Evolutionary conservation across 2,888 invertebrate genomes (phyloP), one percentile per base, ranked within the genome.

Genomic region (Ashinkailepas kermadecensis): DNA sequence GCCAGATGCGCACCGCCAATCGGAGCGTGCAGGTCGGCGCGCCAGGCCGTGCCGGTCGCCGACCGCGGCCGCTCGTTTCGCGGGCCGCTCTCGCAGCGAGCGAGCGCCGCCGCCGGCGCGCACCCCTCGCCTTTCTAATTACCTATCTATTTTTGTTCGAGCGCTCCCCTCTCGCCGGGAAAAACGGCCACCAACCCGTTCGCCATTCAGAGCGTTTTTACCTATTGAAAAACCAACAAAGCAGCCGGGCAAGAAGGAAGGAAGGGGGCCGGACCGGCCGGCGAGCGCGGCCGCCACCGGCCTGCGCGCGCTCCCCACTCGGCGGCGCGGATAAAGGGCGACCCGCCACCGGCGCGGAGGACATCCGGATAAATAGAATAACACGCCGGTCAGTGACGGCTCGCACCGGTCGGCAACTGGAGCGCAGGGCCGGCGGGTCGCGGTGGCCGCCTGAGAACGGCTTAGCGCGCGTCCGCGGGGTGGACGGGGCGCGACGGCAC

Each of bases 191-290:
- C 74, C 74, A 74, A 74, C 74, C 74, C 74, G 21, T 74, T 74
- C 74, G 74, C 74, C 74, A 74, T 74, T 74, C 74, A 74, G 10
- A 74, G 54, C 23, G 74, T 74, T 74, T 74, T 74, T 74, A 74
- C 74, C 74, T 9, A 74, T 74, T 74, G 74, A 74, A 74, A 74
- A 74, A 74, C 74, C 74, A 74, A 74, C 74, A 74, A 74, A 74
- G 74, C 74, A 11, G 54, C 39, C 54, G 74, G 18, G 18, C n/a
- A 1, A 54, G 56, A 9, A 74, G 74, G 74, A 74, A 10, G 74
- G 74, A 74, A 23, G 74, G 74, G 74, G 70, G 25, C 12, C 12
- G 70, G 21, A 67, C 25, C 8, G 21, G 64, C 64, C n/a, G 15
- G 39, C 39, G 39, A 39, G 39, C 70, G 39, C 39, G 39, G 39